Base-by-base conservation (phyloP, 2,888 invertebrate genomes). In the Augiades crinisus region DNA sequence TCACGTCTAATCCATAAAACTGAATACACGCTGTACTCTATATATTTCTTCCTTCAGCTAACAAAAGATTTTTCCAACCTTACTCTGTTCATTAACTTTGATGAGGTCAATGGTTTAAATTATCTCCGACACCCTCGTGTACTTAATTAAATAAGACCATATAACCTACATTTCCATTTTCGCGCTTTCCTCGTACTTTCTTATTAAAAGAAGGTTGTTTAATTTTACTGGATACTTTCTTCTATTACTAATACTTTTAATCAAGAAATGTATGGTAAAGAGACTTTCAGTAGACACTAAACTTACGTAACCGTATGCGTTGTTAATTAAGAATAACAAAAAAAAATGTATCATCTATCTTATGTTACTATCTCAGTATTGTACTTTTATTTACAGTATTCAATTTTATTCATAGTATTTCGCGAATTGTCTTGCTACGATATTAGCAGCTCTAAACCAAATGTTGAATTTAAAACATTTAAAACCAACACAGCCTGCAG, bases 101-200 rank as follows among this genome's bases (percentile, higher is more conserved):
- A 49, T 49, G 49, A 41, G 49, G 49, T 49, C 49, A 49, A 49
- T 41, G 41, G 49, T 41, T 41, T 49, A 49, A 49, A 49, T 49
- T 49, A 49, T 34, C 41, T 34, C 41, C 33, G 33, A 41, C 41
- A 41, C 41, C 41, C 41, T 49, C 34, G 41, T 34, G 12, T 41
- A 41, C 24, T 49, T 49, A 41, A 49, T 49, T 41, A 49, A 49
- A 49, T 41, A 41, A 49, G 34, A 49, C 40, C 47, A 49, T 41
- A 47, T 36, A 24, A 38, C 47, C 22, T 47, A 10, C 33, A 41
- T 17, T 34, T 49, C 14, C 24, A 24, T 34, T 34, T 40, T 6
- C n/a, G 31, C 21, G 40, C 14, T 40, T 14, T 24, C 14, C 4
- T 10, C 16, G 24, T 24, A 47, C 33, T 33, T 33, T 34, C 17